Evolutionary conservation across 2,888 invertebrate genomes (phyloP).

Genomic region (Tortrix viridana): DNA sequence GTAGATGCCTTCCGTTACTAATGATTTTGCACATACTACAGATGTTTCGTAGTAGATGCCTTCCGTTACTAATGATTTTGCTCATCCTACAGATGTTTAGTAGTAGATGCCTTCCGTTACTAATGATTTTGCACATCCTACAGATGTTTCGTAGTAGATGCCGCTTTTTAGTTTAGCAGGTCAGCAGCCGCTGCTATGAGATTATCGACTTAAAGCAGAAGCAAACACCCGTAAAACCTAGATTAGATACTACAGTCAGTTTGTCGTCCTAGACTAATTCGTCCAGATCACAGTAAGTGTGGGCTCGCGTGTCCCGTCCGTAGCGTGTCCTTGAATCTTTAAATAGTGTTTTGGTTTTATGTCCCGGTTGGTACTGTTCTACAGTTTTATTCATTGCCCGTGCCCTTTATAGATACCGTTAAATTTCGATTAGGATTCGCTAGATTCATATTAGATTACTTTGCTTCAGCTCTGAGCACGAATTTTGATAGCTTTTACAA

Average conservation of each 20-base stretch:
- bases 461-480: not conserved
- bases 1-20: too few species aligned
- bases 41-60: too few species aligned
- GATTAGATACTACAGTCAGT: not conserved
- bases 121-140: too few species aligned
- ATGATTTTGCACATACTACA: too few species aligned
- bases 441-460: not conserved
- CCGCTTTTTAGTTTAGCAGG: too few species aligned
- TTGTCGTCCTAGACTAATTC: not conserved
- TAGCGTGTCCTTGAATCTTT: slow-evolving; percentile 1
- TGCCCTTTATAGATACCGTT: slow-evolving; percentile 1
- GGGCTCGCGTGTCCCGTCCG: not conserved
- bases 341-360: slow-evolving; percentile 6
- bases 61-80: too few species aligned
- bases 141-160: too few species aligned
- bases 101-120: too few species aligned
- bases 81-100: too few species aligned
- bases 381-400: not conserved
- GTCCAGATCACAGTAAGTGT: not conserved
- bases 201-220: too few species aligned
- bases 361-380: not conserved
- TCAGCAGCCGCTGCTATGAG: too few species aligned
- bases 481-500: not conserved
- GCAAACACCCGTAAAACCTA: too few species aligned
- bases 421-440: not conserved